phyloP scores from a whole-genome alignment of 1,140 invertebrate species.

The Nylanderia fulva region DNA sequence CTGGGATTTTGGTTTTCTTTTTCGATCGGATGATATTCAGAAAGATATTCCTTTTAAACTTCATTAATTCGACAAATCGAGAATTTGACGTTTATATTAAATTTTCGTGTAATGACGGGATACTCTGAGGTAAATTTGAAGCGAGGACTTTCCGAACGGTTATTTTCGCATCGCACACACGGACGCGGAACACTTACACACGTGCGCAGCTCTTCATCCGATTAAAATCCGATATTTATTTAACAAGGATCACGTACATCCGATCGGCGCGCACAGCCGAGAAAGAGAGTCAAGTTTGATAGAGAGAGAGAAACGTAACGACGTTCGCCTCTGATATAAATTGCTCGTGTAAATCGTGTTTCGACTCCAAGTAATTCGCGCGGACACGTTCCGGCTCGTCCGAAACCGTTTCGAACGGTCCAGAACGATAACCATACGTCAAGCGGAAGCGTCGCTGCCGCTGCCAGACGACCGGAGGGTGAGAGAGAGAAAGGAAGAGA shows the following conservation, averaged over 20 bases:
- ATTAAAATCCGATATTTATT: conserved; percentile 55
- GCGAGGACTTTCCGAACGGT: not conserved
- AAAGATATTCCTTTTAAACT: conserved; percentile 1
- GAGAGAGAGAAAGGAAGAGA: conserved; percentile 33
- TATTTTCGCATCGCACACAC: not conserved
- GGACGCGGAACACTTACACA: too few species aligned
- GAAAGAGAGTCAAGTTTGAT: conserved; percentile 43
- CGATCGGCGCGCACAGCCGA: not conserved
- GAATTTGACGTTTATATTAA: not conserved
- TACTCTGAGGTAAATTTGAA: conserved; percentile 16
- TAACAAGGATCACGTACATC: conserved; percentile 29
- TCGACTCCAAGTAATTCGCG: conserved; percentile 69
- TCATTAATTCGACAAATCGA: not conserved
- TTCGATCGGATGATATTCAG: not conserved
- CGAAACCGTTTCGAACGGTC: conserved; percentile 66
- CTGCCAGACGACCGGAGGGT: conserved; percentile 30
- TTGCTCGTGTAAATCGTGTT: conserved; percentile 70
- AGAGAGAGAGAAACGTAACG: conserved; percentile 35
- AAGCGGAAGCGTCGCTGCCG: conserved; percentile 65
- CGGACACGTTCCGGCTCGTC: conserved; percentile 63
- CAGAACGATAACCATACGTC: conserved; percentile 72
- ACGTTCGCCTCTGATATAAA: conserved; percentile 61
- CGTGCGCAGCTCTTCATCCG: not conserved
- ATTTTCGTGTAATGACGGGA: not conserved
- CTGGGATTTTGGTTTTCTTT: not conserved